Base-by-base conservation (phyloP, 2,113 vertebrate genomes). In the Ageneiosus marmoratus region DNA sequence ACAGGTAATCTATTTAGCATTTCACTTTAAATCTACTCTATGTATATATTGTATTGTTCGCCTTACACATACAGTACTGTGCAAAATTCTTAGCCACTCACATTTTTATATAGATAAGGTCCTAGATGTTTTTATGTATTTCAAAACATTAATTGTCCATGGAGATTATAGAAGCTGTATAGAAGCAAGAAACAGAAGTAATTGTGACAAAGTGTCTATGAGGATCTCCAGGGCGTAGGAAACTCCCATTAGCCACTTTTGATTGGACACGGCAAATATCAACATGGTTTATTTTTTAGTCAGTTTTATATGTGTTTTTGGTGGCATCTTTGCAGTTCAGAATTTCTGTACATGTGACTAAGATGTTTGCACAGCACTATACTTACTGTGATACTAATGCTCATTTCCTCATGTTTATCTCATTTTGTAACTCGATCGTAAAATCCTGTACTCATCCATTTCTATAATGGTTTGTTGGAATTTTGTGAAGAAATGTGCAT, bases 361-460 rank as follows among this genome's bases (percentile, higher is more conserved):
- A 80, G 78, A 62, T 55, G 22, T 79, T 80, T 80, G 44, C 41
- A 67, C 46, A 80, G 60, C 48, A 76, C 29, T 55, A 18, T 86
- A 56, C 63, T 50, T 51, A 32, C 55, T 77, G 80, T 82, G 53
- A 72, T 77, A 34, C 24, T 69, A 65, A 79, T 86, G 73, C 82
- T 86, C 87, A 84, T 87, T 81, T 84, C 63, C 73, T 81, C 85
- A 83, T 83, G 82, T 87, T 81, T 75, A 81, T 75, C 53, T 83
- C 73, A 77, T 85, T 48, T 77, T 80, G 77, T 83, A 79, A 83
- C 44, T 73, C 50, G 74, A 67, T 75, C 77, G 82, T 84, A 74
- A 83, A 83, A 81, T 67, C 67, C 63, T 77, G 32, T 80, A 41
- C 56, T 85, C 81, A 82, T 85, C 79, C 48, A 76, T 82, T 65